Percentiles rank a stretch among this genome's conserved stretches.
These are phyloP conservation scores for Helarctos malayanus DNA, from an alignment of 2,797 vertebrate genomes.

Conservation along the genomic window DNA sequence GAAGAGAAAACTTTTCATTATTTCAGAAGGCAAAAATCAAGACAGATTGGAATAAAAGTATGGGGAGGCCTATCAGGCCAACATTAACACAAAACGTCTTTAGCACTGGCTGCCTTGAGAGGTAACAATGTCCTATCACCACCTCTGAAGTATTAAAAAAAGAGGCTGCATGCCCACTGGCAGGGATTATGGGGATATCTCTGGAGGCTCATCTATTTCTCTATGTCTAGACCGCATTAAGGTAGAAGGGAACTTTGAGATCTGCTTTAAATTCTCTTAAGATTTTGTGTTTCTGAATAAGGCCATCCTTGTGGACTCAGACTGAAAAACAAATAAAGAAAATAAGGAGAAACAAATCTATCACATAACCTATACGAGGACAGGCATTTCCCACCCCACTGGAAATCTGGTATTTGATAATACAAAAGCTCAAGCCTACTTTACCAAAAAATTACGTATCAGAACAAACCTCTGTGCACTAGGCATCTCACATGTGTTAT, in stretches of 20 bases:
- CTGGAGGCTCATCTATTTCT: neutral
- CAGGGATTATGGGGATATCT: neutral
- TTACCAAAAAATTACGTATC: conserved; percentile 41
- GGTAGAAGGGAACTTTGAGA: neutral
- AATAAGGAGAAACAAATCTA: conserved; percentile 36
- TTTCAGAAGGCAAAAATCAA: conserved; percentile 36
- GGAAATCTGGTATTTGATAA: conserved; percentile 35
- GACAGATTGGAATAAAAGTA: neutral
- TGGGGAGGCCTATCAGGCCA: neutral
- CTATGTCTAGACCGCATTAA: neutral
- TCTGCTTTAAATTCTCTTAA: neutral
- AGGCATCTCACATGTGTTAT: neutral
- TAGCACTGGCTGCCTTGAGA: neutral
- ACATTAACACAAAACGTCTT: conserved; percentile 20
- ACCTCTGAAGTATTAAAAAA: conserved; percentile 8
- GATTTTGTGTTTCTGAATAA: conserved; percentile 56
- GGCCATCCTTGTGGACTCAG: neutral
- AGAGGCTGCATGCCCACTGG: neutral
- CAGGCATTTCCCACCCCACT: neutral
- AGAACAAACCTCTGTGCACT: conserved; percentile 20
- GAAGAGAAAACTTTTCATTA: neutral
- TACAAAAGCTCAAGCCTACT: neutral
- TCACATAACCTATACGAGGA: neutral
- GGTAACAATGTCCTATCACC: neutral
- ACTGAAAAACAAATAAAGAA: conserved; percentile 24